Base-by-base conservation (phyloP, 2,797 vertebrate species). In the Percopsis omiscomaycus region DNA sequence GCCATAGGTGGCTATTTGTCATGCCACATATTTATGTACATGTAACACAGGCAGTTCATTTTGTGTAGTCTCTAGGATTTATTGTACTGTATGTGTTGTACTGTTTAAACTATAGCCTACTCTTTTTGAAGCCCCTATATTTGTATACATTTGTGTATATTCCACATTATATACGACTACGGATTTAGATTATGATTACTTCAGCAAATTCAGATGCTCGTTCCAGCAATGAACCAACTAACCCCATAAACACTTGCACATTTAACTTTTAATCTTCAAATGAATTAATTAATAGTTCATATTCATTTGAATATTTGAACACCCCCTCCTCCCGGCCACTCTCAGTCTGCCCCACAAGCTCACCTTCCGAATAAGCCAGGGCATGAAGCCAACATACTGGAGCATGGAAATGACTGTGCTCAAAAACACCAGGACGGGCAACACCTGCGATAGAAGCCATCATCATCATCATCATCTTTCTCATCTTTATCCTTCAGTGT, bases 351-450 rank as follows among this genome's bases (percentile, higher is more conserved):
- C 22, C 3, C 27, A 54, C 27, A n/a, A 30, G 1, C 48, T 52
- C 46, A 95, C 95, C 94, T 96, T 97, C 71, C 82, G 77, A 85
- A 95, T 62, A 12, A 96, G 66, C 95, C 95, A 96, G 15, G 93
- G 90, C 94, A 97, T 94, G 74, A 96, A 81, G 64, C 94, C 93
- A 48, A 91, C 0, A 1, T 92, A 80, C 79, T 95, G 95, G 13
- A 97, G 91, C 81, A 95, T 88, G 60, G 94, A 94, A 89, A 94
- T 92, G 52, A 95, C 73, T 0, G 92, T 91, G 83, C 93, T 95
- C 86, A 96, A 90, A 89, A 96, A 96, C 65, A 96, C 42, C 56
- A 96, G 84, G 1, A 95, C 90, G 8, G 94, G 95, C 76, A 96
- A 86, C 53, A 95, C 90, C 95, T 96, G 72, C 12, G 62, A 57